Evolutionary conservation across 2,888 invertebrate genomes (phyloP).

Genomic region (Eupithecia subumbrata): DNA sequence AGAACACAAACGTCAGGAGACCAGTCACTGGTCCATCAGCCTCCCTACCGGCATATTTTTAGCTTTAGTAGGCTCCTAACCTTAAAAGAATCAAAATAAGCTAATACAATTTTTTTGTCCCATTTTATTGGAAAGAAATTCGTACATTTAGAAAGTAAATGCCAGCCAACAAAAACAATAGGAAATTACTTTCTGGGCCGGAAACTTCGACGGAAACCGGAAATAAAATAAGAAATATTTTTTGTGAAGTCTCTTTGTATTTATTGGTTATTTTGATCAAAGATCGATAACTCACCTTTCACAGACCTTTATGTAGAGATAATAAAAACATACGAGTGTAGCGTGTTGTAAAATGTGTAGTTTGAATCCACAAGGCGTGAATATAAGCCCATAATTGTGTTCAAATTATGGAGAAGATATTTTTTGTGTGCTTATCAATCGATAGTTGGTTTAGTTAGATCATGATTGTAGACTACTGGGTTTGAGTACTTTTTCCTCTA

Average conservation of each 20-base stretch:
- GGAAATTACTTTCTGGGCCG: not conserved
- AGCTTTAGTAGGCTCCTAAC: not conserved
- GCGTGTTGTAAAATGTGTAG: not conserved
- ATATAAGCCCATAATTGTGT: constrained; percentile 37
- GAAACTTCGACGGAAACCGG: not conserved
- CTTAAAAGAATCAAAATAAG: not conserved
- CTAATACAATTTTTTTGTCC: not conserved
- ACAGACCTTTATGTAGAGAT: not conserved
- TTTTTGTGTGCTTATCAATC: constrained; percentile 28
- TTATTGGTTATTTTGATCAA: not conserved
- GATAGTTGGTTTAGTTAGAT: constrained; percentile 27
- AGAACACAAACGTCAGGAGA: not conserved
- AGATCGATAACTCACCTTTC: not conserved
- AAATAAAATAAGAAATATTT: not conserved
- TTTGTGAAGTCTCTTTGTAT: not conserved
- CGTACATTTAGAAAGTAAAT: not conserved
- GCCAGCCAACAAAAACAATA: not conserved
- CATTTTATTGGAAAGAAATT: not conserved
- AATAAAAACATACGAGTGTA: not conserved
- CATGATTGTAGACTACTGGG: constrained; percentile 28
- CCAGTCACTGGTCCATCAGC: too few species aligned
- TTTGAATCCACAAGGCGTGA: constrained; percentile 31
- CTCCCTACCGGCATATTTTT: too few species aligned
- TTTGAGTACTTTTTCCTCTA: not conserved
- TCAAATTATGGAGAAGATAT: constrained; percentile 32